phyloP scores from a whole-genome alignment of 2,797 vertebrate species.

The Crenuchus spilurus region DNA sequence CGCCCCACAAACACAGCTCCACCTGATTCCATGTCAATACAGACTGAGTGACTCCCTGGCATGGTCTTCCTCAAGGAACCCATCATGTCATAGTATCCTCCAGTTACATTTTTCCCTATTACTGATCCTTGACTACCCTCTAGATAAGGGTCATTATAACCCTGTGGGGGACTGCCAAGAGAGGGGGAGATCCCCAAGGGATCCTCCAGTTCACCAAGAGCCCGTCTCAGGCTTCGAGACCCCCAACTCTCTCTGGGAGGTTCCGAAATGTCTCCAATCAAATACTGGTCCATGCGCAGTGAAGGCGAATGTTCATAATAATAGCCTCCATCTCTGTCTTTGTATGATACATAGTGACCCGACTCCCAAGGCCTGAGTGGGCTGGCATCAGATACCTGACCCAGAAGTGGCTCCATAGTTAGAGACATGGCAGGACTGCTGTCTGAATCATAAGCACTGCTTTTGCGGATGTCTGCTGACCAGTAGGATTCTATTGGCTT shows the following conservation, averaged over 20 bases:
- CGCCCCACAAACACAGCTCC: slow-evolving; percentile 71
- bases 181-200: slow-evolving; percentile 79
- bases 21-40: slow-evolving; percentile 77
- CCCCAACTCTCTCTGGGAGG: slow-evolving; percentile 79
- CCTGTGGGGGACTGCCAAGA: slow-evolving; percentile 60
- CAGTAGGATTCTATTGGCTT: slow-evolving; percentile 75
- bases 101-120: slow-evolving; percentile 64
- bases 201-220: slow-evolving; percentile 81
- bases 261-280: slow-evolving; percentile 67
- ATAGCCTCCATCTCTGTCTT: slow-evolving; percentile 78
- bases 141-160: slow-evolving; percentile 71
- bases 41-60: slow-evolving; percentile 78
- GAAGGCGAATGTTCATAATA: slow-evolving; percentile 77
- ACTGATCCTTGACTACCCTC: slow-evolving; percentile 67
- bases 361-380: slow-evolving; percentile 78
- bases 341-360: slow-evolving; percentile 79
- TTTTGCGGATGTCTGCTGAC: slow-evolving; percentile 73
- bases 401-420: slow-evolving; percentile 89
- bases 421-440: slow-evolving; percentile 83
- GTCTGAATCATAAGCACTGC: slow-evolving; percentile 77
- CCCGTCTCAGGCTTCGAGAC: slow-evolving; percentile 75
- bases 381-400: slow-evolving; percentile 69
- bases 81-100: slow-evolving; percentile 84
- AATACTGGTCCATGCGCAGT: slow-evolving; percentile 65
- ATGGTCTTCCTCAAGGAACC: slow-evolving; percentile 81